These are phyloP conservation scores for Carettochelys insculpta DNA, from an alignment of 2,113 vertebrate species.

Conservation along the genomic window DNA sequence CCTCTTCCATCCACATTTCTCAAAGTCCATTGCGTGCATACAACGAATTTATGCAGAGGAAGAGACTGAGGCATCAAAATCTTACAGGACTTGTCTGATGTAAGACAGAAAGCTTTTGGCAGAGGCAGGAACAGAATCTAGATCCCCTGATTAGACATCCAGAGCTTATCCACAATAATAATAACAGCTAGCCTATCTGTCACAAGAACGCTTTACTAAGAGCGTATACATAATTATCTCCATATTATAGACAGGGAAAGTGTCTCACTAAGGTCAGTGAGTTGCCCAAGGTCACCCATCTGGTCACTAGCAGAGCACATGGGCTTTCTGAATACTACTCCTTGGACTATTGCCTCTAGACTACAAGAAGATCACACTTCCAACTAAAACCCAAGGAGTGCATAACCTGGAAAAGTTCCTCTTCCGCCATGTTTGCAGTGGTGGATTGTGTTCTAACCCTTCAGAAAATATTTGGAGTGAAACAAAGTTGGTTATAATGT, in stretches of 20 bases:
- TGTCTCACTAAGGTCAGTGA: neutral
- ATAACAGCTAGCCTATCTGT: neutral
- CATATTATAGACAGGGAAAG: neutral
- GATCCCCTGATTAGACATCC: neutral
- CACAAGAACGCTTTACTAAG: neutral
- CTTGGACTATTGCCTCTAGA: neutral
- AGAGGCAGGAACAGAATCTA: neutral
- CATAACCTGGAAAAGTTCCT: neutral
- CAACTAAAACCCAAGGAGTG: neutral
- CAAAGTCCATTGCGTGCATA: neutral
- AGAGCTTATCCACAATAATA: no score
- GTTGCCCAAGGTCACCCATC: neutral
- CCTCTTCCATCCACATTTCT: neutral
- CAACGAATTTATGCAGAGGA: neutral
- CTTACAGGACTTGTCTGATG: neutral
- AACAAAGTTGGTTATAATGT: neutral
- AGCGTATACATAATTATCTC: neutral
- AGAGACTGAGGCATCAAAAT: neutral
- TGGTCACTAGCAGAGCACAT: neutral
- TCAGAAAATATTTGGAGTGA: neutral
- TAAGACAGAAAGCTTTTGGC: neutral
- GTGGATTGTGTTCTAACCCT: neutral
- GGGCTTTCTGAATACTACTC: neutral
- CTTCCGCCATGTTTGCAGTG: neutral
- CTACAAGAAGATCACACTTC: neutral